Percentiles rank a stretch among this genome's conserved stretches.
phyloP scores from a whole-genome alignment of 2,888 invertebrate species.

The Bellardia pandia region DNA sequence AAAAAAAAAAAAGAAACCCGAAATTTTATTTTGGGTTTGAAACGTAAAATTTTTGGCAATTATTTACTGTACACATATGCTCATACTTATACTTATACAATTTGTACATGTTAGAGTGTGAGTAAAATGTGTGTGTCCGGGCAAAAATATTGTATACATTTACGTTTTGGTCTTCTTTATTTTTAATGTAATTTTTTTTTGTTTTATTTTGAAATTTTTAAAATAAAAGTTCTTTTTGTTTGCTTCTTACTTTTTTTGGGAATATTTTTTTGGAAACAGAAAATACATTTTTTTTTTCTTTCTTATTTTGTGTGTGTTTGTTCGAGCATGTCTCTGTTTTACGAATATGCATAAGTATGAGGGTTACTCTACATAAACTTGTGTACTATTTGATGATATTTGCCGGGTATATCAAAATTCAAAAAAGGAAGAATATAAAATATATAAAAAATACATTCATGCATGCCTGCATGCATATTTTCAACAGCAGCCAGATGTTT shows the following conservation, averaged over 20 bases:
- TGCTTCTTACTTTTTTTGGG: slow-evolving; percentile 33
- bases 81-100: background rate
- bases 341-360: slow-evolving; percentile 4
- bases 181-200: slow-evolving; percentile 48
- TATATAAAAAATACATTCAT: slow-evolving; percentile 34
- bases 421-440: slow-evolving; percentile 13
- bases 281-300: slow-evolving; percentile 16
- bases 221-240: slow-evolving; percentile 43
- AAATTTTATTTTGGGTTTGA: slow-evolving; percentile 58
- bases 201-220: slow-evolving; percentile 34
- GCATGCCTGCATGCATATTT: slow-evolving; percentile 38
- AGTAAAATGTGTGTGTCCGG: slow-evolving; percentile 51
- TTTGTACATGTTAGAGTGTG: background rate
- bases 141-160: slow-evolving; percentile 63
- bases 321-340: slow-evolving; percentile 9
- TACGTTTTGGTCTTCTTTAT: slow-evolving; percentile 61
- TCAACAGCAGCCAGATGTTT: background rate
- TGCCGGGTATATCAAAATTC: slow-evolving; percentile 36
- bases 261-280: slow-evolving; percentile 34
- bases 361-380: slow-evolving; percentile 43
- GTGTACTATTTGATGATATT: slow-evolving; percentile 44
- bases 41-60: slow-evolving; percentile 74
- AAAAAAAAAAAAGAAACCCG: slow-evolving; percentile 2
- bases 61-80: background rate
- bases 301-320: background rate